A percentile compares a stretch with the other conserved stretches of the same genome.
These are phyloP conservation scores for Sebastiscus albofasciatus DNA, from an alignment of 2,797 vertebrate genomes.

Conservation along the genomic window DNA sequence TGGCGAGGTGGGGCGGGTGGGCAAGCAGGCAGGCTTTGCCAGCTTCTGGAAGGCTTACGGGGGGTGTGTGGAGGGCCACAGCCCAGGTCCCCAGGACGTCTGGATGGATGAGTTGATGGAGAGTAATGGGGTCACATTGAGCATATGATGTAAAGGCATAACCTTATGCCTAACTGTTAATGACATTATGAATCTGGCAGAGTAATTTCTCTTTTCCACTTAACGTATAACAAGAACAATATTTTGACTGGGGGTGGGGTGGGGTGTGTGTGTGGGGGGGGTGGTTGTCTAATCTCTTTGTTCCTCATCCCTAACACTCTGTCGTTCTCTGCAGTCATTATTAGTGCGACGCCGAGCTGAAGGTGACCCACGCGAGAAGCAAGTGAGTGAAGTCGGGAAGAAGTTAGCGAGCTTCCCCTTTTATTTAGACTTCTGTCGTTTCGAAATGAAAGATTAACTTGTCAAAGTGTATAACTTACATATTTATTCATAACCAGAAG, in stretches of 20 bases:
- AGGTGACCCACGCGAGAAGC: slow-evolving; percentile 56
- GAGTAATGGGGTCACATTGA: slow-evolving; percentile 87
- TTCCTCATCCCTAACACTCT: slow-evolving; percentile 36
- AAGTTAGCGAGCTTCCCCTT: slow-evolving; percentile 13
- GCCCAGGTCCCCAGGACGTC: slow-evolving; percentile 75
- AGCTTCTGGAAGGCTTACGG: slow-evolving; percentile 79
- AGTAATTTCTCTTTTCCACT: slow-evolving; percentile 61
- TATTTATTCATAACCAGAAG: slow-evolving; percentile 49
- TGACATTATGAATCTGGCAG: slow-evolving; percentile 74
- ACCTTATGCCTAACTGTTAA: slow-evolving; percentile 79
- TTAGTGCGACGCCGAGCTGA: slow-evolving; percentile 45
- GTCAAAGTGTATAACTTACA: slow-evolving; percentile 36
- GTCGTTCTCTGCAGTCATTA: slow-evolving; percentile 45
- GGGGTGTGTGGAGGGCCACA: slow-evolving; percentile 71
- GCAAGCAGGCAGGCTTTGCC: slow-evolving; percentile 56
- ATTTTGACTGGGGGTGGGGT: slow-evolving; percentile 45
- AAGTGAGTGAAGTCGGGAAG: slow-evolving; percentile 29
- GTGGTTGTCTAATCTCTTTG: slow-evolving; percentile 53
- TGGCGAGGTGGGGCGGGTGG: slow-evolving; percentile 51
- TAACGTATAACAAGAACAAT: slow-evolving; percentile 63
- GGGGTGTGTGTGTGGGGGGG: background rate
- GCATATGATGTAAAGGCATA: slow-evolving; percentile 77
- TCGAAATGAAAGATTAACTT: slow-evolving; percentile 47
- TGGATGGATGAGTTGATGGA: slow-evolving; percentile 82
- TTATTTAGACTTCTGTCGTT: slow-evolving; percentile 1